These are phyloP conservation scores for Dendrocopos noguchii DNA, from an alignment of 2,113 vertebrate genomes.

Conservation along the genomic window DNA sequence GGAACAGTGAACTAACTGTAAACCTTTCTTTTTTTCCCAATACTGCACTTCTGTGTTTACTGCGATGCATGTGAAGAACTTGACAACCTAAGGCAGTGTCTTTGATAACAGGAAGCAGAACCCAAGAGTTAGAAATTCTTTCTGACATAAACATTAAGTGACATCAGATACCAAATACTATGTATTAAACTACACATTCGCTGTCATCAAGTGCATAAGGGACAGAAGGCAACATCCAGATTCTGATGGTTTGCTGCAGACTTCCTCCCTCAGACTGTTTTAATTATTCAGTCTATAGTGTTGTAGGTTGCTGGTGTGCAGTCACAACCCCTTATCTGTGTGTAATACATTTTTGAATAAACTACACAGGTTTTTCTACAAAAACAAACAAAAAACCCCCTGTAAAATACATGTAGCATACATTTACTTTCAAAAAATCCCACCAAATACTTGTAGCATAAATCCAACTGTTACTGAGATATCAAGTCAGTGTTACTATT, in stretches of 20 bases:
- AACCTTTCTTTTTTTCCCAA: neutral
- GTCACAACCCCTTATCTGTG: neutral
- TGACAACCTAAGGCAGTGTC: neutral
- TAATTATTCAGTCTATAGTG: neutral
- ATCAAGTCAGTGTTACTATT: neutral
- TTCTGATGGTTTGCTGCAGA: neutral
- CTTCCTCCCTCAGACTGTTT: neutral
- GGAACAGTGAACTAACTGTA: neutral
- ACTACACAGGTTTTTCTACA: neutral
- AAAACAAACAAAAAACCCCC: neutral
- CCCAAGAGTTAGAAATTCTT: neutral
- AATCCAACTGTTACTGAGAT: neutral
- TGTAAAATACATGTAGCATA: neutral
- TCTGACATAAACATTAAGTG: neutral
- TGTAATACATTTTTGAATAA: neutral
- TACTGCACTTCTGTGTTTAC: neutral
- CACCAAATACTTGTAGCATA: neutral
- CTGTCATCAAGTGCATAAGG: neutral
- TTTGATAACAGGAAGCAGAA: neutral
- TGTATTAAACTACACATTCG: neutral
- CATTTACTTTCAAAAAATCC: neutral
- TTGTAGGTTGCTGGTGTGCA: neutral
- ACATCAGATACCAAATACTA: neutral
- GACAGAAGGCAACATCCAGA: neutral
- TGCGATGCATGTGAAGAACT: neutral